These are phyloP conservation scores for Tipula vernalis DNA, from an alignment of 2,888 invertebrate genomes.

Conservation along the genomic window DNA sequence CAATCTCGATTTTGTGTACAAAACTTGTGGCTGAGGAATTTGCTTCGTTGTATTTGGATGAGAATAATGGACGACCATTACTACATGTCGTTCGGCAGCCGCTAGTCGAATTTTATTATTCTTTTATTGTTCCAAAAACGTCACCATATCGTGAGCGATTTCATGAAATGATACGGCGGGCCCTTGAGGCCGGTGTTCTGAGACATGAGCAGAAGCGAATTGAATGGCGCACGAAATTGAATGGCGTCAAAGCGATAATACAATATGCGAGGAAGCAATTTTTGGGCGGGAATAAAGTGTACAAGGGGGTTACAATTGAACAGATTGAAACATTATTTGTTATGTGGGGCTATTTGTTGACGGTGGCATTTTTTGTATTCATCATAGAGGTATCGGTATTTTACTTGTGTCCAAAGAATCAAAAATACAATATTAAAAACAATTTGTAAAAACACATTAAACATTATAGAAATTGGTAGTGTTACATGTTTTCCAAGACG, in stretches of 20 bases:
- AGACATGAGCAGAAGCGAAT: background rate
- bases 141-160: background rate
- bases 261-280: background rate
- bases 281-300: background rate
- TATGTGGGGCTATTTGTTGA: background rate
- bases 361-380: background rate
- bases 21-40: background rate
- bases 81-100: background rate
- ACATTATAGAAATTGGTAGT: too few species aligned
- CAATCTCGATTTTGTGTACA: background rate
- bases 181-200: background rate
- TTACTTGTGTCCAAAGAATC: background rate
- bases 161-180: background rate
- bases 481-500: too few species aligned
- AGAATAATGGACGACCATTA: background rate
- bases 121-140: slow-evolving; percentile 6
- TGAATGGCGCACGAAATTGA: background rate
- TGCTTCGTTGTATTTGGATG: background rate
- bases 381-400: background rate
- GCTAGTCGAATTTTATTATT: background rate
- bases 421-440: background rate
- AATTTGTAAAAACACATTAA: too few species aligned
- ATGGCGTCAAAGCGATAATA: background rate
- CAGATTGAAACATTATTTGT: background rate
- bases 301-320: background rate